A percentile compares a stretch with the other conserved stretches of the same genome.
Conservation (phyloP, 2,797 vertebrate genomes). For the Notolabrus celidotus region DNA sequence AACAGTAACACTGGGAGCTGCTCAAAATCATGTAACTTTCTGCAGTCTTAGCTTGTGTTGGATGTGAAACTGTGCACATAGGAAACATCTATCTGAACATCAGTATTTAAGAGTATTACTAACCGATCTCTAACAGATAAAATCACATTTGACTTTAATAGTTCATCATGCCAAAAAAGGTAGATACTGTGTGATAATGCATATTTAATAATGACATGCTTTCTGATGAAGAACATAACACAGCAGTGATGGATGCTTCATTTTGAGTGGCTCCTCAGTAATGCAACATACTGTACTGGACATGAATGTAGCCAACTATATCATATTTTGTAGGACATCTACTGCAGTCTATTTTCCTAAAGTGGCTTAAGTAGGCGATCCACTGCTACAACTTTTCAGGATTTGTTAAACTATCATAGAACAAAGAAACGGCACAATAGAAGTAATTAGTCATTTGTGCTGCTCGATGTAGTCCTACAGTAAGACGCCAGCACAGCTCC, state of each 20-base stretch:
- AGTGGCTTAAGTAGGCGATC: constrained; percentile 53
- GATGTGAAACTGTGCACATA: constrained; percentile 16
- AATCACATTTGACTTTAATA: constrained; percentile 42
- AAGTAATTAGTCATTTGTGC: constrained; percentile 61
- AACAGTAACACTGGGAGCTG: constrained; percentile 59
- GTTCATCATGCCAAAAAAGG: constrained; percentile 35
- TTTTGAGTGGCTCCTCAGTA: constrained; percentile 74
- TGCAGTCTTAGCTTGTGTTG: constrained; percentile 43
- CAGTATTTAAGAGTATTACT: constrained; percentile 29
- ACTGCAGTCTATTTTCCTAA: constrained; percentile 62
- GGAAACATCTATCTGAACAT: constrained; percentile 22
- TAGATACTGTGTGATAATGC: constrained; percentile 41
- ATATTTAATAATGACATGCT: constrained; percentile 68
- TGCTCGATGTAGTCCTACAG: constrained; percentile 53
- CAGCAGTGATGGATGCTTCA: constrained; percentile 38
- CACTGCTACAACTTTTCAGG: constrained; percentile 39
- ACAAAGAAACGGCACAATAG: constrained; percentile 50
- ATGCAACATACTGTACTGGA: constrained; percentile 71
- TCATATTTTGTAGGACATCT: constrained; percentile 52
- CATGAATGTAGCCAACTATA: constrained; percentile 79
- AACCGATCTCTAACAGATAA: constrained; percentile 18
- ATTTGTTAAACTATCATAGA: constrained; percentile 33
- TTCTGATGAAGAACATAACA: constrained; percentile 41
- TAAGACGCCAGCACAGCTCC: constrained; percentile 57
- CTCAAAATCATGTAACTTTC: constrained; percentile 54